A percentile compares a stretch with the other conserved stretches of the same genome.
Evolutionary conservation across 2,113 vertebrate genomes (phyloP).

Genomic region (Chlorodrepanis virens): DNA sequence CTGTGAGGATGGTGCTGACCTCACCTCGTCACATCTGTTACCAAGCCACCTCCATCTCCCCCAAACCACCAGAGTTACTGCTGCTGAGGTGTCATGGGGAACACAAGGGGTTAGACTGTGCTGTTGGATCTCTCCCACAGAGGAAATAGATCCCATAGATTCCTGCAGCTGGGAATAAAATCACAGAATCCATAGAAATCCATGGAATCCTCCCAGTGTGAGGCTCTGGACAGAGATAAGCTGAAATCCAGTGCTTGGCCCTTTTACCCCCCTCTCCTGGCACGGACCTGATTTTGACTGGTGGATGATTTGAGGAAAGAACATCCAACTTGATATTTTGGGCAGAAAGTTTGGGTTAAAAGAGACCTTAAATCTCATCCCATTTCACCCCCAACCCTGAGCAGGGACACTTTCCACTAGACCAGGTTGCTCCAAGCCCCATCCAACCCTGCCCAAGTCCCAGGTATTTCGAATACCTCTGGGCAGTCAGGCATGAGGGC

Average conservation of each 20-base stretch:
- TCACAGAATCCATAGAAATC: not conserved
- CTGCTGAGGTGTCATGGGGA: not conserved
- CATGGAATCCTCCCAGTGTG: not conserved
- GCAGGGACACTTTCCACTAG: not conserved
- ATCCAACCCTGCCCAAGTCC: not conserved
- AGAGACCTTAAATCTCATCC: not conserved
- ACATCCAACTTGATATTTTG: not conserved
- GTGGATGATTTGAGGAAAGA: not conserved
- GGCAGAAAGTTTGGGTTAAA: not conserved
- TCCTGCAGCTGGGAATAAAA: not conserved
- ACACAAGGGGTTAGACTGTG: accelerated
- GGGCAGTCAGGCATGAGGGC: not conserved
- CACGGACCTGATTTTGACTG: not conserved
- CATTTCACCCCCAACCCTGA: not conserved
- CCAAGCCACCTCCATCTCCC: not conserved
- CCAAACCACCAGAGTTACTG: accelerated
- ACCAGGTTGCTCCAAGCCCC: not conserved
- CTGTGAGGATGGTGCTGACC: accelerated
- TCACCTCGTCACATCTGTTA: accelerated
- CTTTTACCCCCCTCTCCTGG: not conserved
- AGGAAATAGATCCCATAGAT: not conserved
- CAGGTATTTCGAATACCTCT: not conserved
- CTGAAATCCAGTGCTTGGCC: not conserved
- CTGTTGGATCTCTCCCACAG: not conserved
- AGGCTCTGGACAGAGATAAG: not conserved